These are phyloP conservation scores for Epinephelus lanceolatus DNA, from an alignment of 2,113 vertebrate species.

Conservation along the genomic window DNA sequence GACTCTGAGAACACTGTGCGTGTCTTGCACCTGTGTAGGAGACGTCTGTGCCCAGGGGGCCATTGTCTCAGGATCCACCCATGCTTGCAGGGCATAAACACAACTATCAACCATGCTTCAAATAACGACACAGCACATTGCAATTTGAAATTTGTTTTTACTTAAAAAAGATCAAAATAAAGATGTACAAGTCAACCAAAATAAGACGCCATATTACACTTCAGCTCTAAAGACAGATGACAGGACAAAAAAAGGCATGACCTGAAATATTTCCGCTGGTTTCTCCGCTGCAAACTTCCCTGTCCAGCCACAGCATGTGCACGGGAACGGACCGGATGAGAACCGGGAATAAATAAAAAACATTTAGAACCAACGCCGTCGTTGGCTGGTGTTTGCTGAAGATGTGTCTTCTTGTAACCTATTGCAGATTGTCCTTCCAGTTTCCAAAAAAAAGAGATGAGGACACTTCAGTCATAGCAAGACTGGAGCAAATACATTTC, in stretches of 20 bases:
- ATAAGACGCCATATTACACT: constrained; percentile 72
- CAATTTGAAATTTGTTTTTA: constrained; percentile 80
- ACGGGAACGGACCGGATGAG: neutral
- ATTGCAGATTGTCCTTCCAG: constrained; percentile 52
- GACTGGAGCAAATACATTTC: constrained; percentile 45
- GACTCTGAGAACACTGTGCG: too few species aligned
- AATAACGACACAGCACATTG: constrained; percentile 64
- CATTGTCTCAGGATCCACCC: too few species aligned
- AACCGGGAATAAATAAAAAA: constrained; percentile 11
- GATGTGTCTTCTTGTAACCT: constrained; percentile 36
- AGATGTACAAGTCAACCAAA: constrained; percentile 81
- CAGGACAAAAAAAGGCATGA: constrained; percentile 62
- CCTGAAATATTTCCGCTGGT: constrained; percentile 55
- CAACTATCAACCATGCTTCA: neutral
- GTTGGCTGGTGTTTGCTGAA: constrained; percentile 14
- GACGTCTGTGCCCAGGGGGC: too few species aligned
- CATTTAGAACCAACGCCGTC: neutral
- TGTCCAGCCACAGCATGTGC: constrained; percentile 15
- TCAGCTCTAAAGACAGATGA: constrained; percentile 74
- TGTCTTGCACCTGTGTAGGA: too few species aligned
- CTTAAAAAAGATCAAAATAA: constrained; percentile 86
- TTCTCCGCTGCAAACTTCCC: constrained; percentile 1
- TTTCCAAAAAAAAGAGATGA: constrained; percentile 32
- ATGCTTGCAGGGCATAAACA: neutral
- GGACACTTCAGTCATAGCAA: constrained; percentile 32